These are phyloP conservation scores for Timema cristinae DNA, from an alignment of 2,888 invertebrate genomes.

Conservation along the genomic window DNA sequence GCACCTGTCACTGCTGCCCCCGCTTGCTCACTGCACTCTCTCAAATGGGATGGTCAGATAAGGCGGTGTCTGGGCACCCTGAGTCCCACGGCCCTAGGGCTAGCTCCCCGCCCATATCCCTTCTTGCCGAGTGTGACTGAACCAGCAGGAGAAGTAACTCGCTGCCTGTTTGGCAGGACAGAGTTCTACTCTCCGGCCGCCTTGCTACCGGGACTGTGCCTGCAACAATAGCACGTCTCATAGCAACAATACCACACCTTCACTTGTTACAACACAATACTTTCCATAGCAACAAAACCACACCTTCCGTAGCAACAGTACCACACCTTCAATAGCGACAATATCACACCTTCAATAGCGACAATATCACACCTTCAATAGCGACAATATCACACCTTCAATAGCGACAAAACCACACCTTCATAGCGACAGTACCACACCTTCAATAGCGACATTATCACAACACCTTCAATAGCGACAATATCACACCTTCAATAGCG, in stretches of 20 bases:
- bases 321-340: too few relatives aligned
- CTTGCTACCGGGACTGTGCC: constrained; percentile 22
- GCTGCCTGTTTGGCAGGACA: constrained; percentile 46
- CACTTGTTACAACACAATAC: background rate
- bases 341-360: too few relatives aligned
- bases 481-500: too few relatives aligned
- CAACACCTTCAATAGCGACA: too few relatives aligned
- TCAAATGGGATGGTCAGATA: constrained; percentile 12
- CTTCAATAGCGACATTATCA: too few relatives aligned
- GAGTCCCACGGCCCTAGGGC: constrained; percentile 34
- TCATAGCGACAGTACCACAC: too few relatives aligned
- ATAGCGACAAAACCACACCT: too few relatives aligned
- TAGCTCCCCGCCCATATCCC: constrained; percentile 35
- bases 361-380: too few relatives aligned
- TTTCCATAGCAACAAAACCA: background rate
- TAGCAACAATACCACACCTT: too few relatives aligned
- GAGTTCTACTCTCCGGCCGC: constrained; percentile 41
- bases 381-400: too few relatives aligned
- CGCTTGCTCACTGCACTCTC: background rate
- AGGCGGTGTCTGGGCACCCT: constrained; percentile 7
- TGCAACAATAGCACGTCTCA: constrained; percentile 12
- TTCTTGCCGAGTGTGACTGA: constrained; percentile 14
- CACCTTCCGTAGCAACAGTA: too few relatives aligned
- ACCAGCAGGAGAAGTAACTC: constrained; percentile 42
- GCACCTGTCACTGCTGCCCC: too few relatives aligned